Evolutionary conservation across 2,888 invertebrate species (phyloP), one percentile per base, ranked within the genome.

Genomic region (Leptopterna dolabrata): DNA sequence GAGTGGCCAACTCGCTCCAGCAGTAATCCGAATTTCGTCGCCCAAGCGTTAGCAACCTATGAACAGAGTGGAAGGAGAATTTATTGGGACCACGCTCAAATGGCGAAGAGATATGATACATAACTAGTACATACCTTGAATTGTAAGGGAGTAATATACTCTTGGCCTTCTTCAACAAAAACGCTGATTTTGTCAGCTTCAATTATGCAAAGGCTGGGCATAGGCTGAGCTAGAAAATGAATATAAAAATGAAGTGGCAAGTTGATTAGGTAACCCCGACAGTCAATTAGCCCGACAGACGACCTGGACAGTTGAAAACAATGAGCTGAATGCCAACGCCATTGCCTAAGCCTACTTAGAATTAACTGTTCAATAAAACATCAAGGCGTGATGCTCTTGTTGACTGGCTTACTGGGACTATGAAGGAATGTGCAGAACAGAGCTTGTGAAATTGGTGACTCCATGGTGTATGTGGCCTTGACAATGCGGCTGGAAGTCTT

Each of bases 11-110:
- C 91, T 89, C 95, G 95, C 92, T 98, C 97, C 89, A 98, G 92
- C 76, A 98, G 92, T 45, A 98, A 93, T 2, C 98, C 98, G 92
- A 95, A 97, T 91, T 95, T 95, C 90, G 96, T 97, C 0, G 95
- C 93, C 97, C 97, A 98, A 0, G 96, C 94, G 90, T 95, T 95
- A 80, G 95, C 95, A 0, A 97, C 95, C 93, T 96, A 7, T 36
- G 94, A 89, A 73, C 30, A 81, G 45, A 78, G 13, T 36, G 73
- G 70, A 19, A 47, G 9, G 2, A 30, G 71, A 11, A 71, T 47
- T n/a, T 29, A 82, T 45, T 80, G 47, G 13, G 16, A 47, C 3
- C 16, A 47, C 13, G 16, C 13, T 47, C 3, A 9, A 47, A 47
- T 47, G 19, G 9, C 24, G 11, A 13, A 16, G 76, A n/a, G 29